Evolutionary conservation across 1,140 invertebrate genomes (phyloP).

Genomic region (Drosophila parabipectinata): DNA sequence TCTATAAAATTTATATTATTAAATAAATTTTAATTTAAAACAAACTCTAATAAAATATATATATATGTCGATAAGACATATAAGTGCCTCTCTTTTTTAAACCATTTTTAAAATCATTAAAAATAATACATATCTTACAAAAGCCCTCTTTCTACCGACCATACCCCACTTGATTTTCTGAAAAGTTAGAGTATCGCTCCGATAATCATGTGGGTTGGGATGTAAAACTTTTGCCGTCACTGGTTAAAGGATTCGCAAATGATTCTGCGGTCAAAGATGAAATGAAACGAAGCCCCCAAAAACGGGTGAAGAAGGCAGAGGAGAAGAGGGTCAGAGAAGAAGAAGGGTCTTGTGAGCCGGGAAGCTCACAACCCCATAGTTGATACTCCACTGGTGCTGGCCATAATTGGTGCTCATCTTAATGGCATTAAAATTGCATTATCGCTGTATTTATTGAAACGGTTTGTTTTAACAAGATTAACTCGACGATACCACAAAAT

Average conservation of each 20-base stretch:
- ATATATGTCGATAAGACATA: too few relatives aligned
- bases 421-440: conserved; percentile 82
- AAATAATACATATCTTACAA: neutral
- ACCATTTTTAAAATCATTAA: too few relatives aligned
- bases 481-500: conserved; percentile 78
- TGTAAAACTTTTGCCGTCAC: conserved; percentile 70
- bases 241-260: conserved; percentile 74
- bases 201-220: conserved; percentile 71
- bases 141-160: neutral
- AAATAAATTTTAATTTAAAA: too few relatives aligned
- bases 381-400: conserved; percentile 57
- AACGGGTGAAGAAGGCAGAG: neutral
- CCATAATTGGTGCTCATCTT: conserved; percentile 82
- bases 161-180: neutral
- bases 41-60: too few relatives aligned
- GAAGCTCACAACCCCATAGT: conserved; percentile 13
- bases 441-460: conserved; percentile 82
- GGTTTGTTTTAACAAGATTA: conserved; percentile 82
- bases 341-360: neutral
- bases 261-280: conserved; percentile 78
- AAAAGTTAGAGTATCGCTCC: conserved; percentile 27
- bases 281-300: conserved; percentile 49
- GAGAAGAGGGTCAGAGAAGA: neutral
- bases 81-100: too few relatives aligned
- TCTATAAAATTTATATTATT: too few relatives aligned